These are phyloP conservation scores for Sphenodon punctatus DNA, from an alignment of 2,797 vertebrate genomes.

Conservation along the genomic window DNA sequence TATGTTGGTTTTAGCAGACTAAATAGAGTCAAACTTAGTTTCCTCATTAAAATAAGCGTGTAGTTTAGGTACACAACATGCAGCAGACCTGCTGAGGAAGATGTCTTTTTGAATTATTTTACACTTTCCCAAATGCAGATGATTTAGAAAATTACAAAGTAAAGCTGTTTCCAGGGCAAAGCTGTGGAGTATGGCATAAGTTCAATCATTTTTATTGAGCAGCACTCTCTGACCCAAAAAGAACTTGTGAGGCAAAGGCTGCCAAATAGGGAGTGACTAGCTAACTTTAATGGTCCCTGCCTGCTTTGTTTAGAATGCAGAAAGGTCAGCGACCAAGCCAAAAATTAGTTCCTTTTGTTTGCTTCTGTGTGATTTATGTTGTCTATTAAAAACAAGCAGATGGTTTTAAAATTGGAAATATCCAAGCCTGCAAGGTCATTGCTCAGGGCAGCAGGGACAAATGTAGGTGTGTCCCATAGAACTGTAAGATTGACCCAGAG, in stretches of 20 bases:
- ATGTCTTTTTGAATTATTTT: background rate
- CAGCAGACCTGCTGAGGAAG: background rate
- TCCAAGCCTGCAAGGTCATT: too few species aligned
- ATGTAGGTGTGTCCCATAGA: too few species aligned
- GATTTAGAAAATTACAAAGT: background rate
- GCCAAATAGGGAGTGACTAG: background rate
- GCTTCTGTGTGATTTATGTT: background rate
- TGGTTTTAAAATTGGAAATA: too few species aligned
- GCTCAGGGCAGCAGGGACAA: too few species aligned
- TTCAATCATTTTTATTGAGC: background rate
- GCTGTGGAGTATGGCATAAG: background rate
- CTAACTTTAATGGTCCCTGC: background rate
- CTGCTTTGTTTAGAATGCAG: background rate
- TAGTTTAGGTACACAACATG: too few species aligned
- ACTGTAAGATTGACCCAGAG: too few species aligned
- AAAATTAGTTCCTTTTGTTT: accelerated
- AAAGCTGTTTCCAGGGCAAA: background rate
- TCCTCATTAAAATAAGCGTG: too few species aligned
- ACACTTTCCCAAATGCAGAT: background rate
- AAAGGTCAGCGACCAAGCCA: accelerated
- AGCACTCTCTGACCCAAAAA: background rate
- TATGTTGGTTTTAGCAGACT: background rate
- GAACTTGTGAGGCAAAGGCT: background rate
- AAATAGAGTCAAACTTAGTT: too few species aligned
- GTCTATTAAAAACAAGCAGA: too few species aligned